Conservation (phyloP, 2,888 invertebrate species). For the Limnephilus auricula region DNA sequence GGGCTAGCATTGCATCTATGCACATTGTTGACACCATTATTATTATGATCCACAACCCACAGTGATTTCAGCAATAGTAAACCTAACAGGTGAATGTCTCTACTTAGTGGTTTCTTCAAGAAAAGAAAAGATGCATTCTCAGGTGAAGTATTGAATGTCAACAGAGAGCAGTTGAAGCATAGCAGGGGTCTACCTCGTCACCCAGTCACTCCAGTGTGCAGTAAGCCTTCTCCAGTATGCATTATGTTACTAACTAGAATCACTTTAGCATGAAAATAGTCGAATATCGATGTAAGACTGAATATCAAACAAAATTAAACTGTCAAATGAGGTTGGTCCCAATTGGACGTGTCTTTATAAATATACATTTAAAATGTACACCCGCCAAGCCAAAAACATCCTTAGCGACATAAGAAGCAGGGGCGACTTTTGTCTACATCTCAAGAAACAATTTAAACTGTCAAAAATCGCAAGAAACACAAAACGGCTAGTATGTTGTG, state of each 20-base stretch:
- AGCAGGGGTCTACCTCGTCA: neutral
- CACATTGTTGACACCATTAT: neutral
- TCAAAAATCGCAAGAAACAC: slow-evolving; percentile 73
- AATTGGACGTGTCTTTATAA: slow-evolving; percentile 53
- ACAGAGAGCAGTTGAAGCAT: neutral
- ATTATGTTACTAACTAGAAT: neutral
- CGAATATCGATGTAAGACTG: neutral
- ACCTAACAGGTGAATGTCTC: neutral
- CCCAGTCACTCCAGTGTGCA: neutral
- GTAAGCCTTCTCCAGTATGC: neutral
- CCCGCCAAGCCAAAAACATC: slow-evolving; percentile 64
- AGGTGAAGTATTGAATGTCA: neutral
- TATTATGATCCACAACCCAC: neutral
- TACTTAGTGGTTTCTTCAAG: neutral
- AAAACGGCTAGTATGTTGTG: slow-evolving; percentile 12
- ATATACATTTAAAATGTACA: slow-evolving; percentile 42
- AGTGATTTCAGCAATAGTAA: neutral
- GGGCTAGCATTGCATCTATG: neutral
- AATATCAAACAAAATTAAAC: slow-evolving; percentile 46
- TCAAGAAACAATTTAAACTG: slow-evolving; percentile 76
- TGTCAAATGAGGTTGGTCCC: slow-evolving; percentile 52
- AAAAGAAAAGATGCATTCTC: neutral
- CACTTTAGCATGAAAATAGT: neutral
- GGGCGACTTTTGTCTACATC: slow-evolving; percentile 72
- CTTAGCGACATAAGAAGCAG: slow-evolving; percentile 70